A percentile compares a stretch with the other conserved stretches of the same genome.
phyloP scores from a whole-genome alignment of 2,797 vertebrate genomes.

The Zalophus californianus region DNA sequence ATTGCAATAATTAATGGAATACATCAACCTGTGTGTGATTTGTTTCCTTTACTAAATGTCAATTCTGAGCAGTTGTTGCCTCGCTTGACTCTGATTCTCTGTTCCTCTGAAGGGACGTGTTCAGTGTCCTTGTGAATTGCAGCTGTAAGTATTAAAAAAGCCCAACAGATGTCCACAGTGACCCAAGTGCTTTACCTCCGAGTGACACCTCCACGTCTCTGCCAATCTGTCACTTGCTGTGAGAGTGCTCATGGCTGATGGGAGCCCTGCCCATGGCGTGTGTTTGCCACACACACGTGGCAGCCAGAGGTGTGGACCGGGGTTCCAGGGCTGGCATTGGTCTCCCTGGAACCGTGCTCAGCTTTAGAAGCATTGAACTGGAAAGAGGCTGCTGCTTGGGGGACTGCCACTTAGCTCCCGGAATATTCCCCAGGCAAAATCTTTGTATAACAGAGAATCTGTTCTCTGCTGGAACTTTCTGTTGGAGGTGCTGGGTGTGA shows the following conservation, averaged over 20 bases:
- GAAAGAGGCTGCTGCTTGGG: fast-evolving
- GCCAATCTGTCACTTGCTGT: fast-evolving
- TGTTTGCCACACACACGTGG: fast-evolving
- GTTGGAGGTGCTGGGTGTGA: fast-evolving
- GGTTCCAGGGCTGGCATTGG: fast-evolving
- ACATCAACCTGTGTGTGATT: fast-evolving
- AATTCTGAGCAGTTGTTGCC: fast-evolving
- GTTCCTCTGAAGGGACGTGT: fast-evolving
- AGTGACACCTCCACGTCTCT: fast-evolving
- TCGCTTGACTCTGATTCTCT: fast-evolving
- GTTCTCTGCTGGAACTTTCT: fast-evolving
- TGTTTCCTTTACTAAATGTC: not conserved
- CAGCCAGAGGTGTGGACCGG: fast-evolving
- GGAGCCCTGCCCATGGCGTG: fast-evolving
- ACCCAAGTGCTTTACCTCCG: fast-evolving
- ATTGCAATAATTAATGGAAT: fast-evolving
- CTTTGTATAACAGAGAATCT: fast-evolving
- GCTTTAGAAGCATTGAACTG: not conserved
- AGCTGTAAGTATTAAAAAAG: not conserved
- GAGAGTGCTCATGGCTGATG: fast-evolving
- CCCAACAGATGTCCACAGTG: fast-evolving
- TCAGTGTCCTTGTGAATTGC: not conserved
- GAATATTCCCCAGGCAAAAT: fast-evolving
- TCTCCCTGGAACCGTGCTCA: fast-evolving
- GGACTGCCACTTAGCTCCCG: fast-evolving